Evolutionary conservation across 2,888 invertebrate species (phyloP), one percentile per base, ranked within the genome.

Genomic region (Electrophaes corylata): DNA sequence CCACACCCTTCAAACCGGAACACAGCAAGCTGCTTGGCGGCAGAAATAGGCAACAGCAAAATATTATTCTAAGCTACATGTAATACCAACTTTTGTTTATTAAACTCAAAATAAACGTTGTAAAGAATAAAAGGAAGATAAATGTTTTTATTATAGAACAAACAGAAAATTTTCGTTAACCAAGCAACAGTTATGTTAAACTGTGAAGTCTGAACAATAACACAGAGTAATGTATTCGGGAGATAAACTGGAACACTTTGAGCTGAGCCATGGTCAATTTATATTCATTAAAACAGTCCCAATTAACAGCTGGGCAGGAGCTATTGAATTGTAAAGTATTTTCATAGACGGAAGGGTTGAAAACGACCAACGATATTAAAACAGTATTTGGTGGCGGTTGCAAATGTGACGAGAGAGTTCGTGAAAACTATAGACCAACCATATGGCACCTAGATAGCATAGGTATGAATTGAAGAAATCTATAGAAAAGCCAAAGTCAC

Each of bases 261-360:
- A 60, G 52, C 41, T 37, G 55, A 57, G 68, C 66, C 72, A 72
- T 71, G 75, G 75, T 70, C 78, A 72, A 84, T 85, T 84, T 76
- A 73, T 84, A 85, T 84, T 84, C 81, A 84, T 84, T 84, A 79
- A 84, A 81, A 80, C 83, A 72, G 71, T 71, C 71, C 78, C 78
- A 85, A 85, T 84, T 81, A 85, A 78, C 81, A 79, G 72, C 73
- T 75, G 76, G 72, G 71, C 66, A 68, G 71, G 71, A 61, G 62
- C 78, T 72, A 82, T 84, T 83, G 80, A 85, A 84, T 83, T 83
- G 83, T 84, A 77, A 84, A 84, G 79, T 76, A 78, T 83, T 83
- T 81, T 70, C 71, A 67, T 68, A 70, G 68, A 73, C 64, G 56
- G 64, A 59, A 55, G 63, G 62, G 18, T 45, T 57, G 66, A 75